Evolutionary conservation across 2,797 vertebrate genomes (phyloP).

Genomic region (Ispidina lecontei): DNA sequence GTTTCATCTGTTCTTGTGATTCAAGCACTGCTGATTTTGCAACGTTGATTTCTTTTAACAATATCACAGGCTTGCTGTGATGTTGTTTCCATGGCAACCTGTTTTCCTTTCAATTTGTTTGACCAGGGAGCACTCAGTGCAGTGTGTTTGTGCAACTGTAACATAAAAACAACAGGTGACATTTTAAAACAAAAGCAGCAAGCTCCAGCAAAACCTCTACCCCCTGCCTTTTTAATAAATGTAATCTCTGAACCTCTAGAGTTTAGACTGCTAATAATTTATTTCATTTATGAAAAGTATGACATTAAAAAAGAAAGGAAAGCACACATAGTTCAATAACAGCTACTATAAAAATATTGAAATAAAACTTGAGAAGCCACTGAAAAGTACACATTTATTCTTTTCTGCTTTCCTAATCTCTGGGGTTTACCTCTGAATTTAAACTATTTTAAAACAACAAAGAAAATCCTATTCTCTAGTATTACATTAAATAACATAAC

Average conservation of each 20-base stretch:
- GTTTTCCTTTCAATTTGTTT: constrained; percentile 10
- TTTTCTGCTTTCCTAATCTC: background rate
- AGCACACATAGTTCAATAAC: background rate
- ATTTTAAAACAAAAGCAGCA: background rate
- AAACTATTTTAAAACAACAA: background rate
- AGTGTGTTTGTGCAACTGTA: background rate
- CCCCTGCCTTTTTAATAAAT: background rate
- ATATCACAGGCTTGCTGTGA: background rate
- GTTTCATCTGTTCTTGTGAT: background rate
- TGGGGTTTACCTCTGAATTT: background rate
- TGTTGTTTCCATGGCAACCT: constrained; percentile 39
- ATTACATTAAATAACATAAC: too few relatives aligned
- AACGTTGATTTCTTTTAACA: background rate
- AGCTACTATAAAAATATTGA: background rate
- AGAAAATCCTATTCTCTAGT: background rate
- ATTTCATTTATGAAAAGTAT: background rate
- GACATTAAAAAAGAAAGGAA: background rate
- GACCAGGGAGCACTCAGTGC: background rate
- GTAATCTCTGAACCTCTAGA: background rate
- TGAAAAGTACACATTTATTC: background rate
- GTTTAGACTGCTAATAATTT: background rate
- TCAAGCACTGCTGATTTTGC: constrained; percentile 12
- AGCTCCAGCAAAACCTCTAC: background rate
- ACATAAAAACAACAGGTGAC: background rate
- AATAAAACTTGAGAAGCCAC: background rate